Evolutionary conservation across 1,140 invertebrate genomes (phyloP).

Genomic region (Theocolax elegans): DNA sequence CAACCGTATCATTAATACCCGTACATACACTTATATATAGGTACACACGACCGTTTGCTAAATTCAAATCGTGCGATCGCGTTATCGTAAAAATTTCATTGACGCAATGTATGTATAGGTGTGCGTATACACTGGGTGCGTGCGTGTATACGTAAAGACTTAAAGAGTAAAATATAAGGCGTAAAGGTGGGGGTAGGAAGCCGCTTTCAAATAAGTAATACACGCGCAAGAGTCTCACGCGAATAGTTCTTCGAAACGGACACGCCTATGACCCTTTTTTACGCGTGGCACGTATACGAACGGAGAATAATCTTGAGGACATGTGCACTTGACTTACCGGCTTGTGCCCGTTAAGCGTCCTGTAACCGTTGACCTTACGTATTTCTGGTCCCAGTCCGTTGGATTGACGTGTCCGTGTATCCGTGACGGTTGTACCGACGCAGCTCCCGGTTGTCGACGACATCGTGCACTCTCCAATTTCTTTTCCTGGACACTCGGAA

Average conservation of each 20-base stretch:
- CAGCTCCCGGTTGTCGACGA: constrained; percentile 1
- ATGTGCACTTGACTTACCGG: not conserved
- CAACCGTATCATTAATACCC: not conserved
- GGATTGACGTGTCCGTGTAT: not conserved
- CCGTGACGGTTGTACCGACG: constrained; percentile 14
- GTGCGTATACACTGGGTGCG: too few relatives aligned
- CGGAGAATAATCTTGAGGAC: not conserved
- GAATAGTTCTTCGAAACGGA: too few relatives aligned
- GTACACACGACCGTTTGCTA: too few relatives aligned
- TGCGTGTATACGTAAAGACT: too few relatives aligned
- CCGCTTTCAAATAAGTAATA: constrained; percentile 4
- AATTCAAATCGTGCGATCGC: too few relatives aligned
- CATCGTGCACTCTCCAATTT: too few relatives aligned
- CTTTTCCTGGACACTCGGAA: too few relatives aligned
- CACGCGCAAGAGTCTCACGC: not conserved
- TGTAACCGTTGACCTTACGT: not conserved
- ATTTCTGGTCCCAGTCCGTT: not conserved
- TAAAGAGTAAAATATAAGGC: not conserved
- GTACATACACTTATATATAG: not conserved
- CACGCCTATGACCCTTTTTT: not conserved
- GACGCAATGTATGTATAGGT: too few relatives aligned
- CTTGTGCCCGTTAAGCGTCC: not conserved
- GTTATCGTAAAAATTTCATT: too few relatives aligned
- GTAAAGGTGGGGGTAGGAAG: not conserved
- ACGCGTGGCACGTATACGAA: too few relatives aligned